Base-by-base conservation (phyloP, 2,797 vertebrate species). In the Brotula barbata region DNA sequence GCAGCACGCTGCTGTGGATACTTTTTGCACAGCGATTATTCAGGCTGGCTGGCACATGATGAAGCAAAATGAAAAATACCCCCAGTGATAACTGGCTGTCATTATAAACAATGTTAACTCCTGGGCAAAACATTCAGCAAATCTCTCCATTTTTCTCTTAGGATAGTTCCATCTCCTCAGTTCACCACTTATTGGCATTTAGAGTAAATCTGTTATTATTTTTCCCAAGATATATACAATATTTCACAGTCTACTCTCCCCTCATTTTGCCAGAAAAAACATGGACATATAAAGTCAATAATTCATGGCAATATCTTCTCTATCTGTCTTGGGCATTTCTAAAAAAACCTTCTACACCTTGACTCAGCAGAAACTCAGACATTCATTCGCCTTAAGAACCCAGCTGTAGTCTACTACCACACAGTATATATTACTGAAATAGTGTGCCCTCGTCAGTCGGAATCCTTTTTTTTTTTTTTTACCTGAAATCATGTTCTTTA, bases 311-410 rank as follows among this genome's bases (percentile, higher is more conserved):
- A 46, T 15, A 7, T 58, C 41, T 39, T 17, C 16, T 48, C 3
- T n/a, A 11, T 0, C 34, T 15, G 3, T 20, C 22, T 28, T 2
- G 21, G 37, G 14, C 16, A 31, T 36, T 2, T 28, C 54, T 41
- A 3, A 13, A 16, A 28, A 33, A 39, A 47, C 28, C 12, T 19
- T 9, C 40, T 3, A 34, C 36, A 12, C 33, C 14, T 10, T 13
- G 42, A 51, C 12, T 68, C 64, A 53, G 64, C 58, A 58, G 17
- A 62, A 57, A 28, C 14, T 23, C 3, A 20, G 11, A 13, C 47
- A 17, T 20, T 20, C 0, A 21, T 15, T 36, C 13, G 36, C 43
- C 20, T 10, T 6, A 16, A 39, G 16, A 21, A 13, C 48, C 48
- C 15, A 0, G 45, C 14, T 31, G 31, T 2, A 33, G 31, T 28